Percentiles rank a stretch among this genome's conserved stretches.
phyloP scores from a whole-genome alignment of 2,888 invertebrate species.

The Dynastes grantii region DNA sequence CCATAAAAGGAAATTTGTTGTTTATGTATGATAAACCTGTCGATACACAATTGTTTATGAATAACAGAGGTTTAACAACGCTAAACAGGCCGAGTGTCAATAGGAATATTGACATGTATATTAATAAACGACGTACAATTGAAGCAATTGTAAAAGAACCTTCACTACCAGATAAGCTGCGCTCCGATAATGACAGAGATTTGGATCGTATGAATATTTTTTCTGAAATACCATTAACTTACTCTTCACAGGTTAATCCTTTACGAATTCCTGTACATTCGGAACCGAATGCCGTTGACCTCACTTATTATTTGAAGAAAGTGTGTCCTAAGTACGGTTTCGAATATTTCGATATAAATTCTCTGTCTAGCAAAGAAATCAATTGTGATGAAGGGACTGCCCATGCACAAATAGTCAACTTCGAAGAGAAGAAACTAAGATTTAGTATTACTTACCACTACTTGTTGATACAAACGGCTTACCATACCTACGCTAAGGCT shows the following conservation, averaged over 20 bases:
- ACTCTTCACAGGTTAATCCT: constrained; percentile 48
- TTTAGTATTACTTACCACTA: constrained; percentile 67
- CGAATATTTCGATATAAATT: not conserved
- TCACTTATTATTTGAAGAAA: constrained; percentile 70
- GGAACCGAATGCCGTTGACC: constrained; percentile 69
- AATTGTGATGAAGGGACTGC: constrained; percentile 29
- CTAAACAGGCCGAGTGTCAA: not conserved
- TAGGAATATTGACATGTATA: not conserved
- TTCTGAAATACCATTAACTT: constrained; percentile 36
- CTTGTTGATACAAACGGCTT: constrained; percentile 71
- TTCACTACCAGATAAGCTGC: constrained; percentile 16
- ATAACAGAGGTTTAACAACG: not conserved
- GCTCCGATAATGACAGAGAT: constrained; percentile 17
- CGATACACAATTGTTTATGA: constrained; percentile 53
- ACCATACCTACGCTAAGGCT: constrained; percentile 73
- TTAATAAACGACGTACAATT: not conserved
- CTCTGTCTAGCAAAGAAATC: constrained; percentile 38
- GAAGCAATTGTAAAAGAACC: not conserved
- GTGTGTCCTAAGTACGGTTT: constrained; percentile 60
- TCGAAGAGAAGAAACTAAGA: constrained; percentile 71
- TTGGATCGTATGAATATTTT: constrained; percentile 33
- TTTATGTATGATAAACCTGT: constrained; percentile 73
- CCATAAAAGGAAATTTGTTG: constrained; percentile 71
- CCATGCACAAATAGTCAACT: constrained; percentile 46
- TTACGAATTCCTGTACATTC: constrained; percentile 60